phyloP scores from a whole-genome alignment of 2,797 vertebrate species.

The Smutsia gigantea region DNA sequence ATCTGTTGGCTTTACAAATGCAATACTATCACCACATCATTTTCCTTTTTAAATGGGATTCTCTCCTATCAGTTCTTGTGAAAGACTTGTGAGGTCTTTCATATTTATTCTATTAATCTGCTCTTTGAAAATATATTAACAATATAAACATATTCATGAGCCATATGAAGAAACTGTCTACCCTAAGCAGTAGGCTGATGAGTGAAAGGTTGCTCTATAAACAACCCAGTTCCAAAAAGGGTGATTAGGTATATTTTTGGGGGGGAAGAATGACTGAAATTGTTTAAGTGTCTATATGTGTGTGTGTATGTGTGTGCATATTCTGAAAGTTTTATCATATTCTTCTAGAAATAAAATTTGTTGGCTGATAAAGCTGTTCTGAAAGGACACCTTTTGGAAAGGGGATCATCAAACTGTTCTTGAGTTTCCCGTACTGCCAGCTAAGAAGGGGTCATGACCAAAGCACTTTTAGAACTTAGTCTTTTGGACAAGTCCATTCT shows the following conservation, averaged over 20 bases:
- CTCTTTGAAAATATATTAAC: background rate
- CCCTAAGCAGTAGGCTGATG: fast-evolving
- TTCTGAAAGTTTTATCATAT: background rate
- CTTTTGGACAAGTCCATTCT: background rate
- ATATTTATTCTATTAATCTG: no score
- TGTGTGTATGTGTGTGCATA: background rate
- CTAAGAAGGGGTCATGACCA: background rate
- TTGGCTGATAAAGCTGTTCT: background rate
- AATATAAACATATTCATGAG: background rate
- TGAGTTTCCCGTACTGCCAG: fast-evolving
- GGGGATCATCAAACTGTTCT: fast-evolving
- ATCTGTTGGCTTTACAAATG: background rate
- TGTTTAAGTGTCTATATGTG: background rate
- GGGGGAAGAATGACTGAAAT: background rate
- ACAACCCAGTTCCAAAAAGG: fast-evolving
- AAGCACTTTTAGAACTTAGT: background rate
- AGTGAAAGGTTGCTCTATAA: background rate
- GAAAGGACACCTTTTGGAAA: background rate
- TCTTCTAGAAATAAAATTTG: background rate
- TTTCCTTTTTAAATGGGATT: background rate
- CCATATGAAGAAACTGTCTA: fast-evolving
- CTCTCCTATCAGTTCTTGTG: background rate
- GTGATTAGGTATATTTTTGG: fast-evolving
- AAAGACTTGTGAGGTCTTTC: background rate
- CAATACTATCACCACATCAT: no score